Base-by-base conservation (phyloP, 2,888 invertebrate genomes). In the Agriopis leucophaearia region DNA sequence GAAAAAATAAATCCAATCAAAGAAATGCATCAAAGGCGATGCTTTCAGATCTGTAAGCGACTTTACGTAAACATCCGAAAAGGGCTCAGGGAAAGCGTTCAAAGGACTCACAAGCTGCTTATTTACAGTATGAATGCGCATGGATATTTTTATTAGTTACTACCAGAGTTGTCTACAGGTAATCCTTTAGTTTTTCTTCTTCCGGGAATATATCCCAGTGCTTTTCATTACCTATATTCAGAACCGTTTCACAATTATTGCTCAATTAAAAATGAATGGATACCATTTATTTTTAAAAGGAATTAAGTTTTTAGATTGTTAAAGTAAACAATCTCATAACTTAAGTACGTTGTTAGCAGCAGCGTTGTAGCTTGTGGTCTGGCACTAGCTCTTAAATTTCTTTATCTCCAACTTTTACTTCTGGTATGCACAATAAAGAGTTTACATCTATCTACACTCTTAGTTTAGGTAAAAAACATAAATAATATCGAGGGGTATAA, bases 61-160 rank as follows among this genome's bases (percentile, higher is more conserved):
- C 55, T 66, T 61, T 62, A 51, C 45, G 51, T 56, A 66, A 66
- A 66, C 66, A 52, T 67, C 52, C 54, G 36, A 62, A 52, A 57
- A 52, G 16, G 66, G 66, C 66, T 66, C 40, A 62, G 27, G 8
- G 40, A 45, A 16, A 15, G 57, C 47, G 62, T 42, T 67, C 62
- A 58, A 62, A 66, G 66, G 62, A 18, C 45, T 57, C 35, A 16
- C 42, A 42, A 65, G 58, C 52, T 18, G 55, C 55, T 59, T 64
- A 70, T 68, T 64, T 47, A 60, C 36, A 52, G 66, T 63, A 54
- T 58, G 63, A 72, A 70, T 63, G 51, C 63, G 60, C 50, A 65
- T 52, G 18, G 66, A 71, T 72, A 74, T 70, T 73, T 71, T 71
- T 67, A 73, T 59, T 65, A 72, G 47, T 27, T 35, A 13, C 27